These are phyloP conservation scores for Dascyllus trimaculatus DNA, from an alignment of 2,113 vertebrate genomes.

Conservation along the genomic window DNA sequence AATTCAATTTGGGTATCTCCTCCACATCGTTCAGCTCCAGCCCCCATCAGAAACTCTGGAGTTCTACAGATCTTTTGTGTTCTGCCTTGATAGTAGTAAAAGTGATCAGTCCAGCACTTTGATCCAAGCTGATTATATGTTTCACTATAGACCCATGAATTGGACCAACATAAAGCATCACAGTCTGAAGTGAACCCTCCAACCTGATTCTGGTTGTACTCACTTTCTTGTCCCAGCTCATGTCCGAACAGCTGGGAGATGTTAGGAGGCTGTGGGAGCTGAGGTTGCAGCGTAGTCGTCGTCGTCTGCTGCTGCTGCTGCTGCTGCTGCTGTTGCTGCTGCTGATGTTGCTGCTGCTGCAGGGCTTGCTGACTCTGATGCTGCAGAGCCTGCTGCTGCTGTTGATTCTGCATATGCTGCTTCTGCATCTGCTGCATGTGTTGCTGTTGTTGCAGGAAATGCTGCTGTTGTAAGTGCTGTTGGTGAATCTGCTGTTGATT, in stretches of 20 bases:
- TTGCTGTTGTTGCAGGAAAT: conserved; percentile 76
- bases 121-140: conserved; percentile 75
- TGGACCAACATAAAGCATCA: not conserved
- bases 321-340: conserved; percentile 36
- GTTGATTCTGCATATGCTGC: conserved; percentile 78
- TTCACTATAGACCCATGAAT: not conserved
- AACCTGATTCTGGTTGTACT: conserved; percentile 69
- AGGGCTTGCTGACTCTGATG: conserved; percentile 85
- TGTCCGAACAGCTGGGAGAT: conserved; percentile 93
- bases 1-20: too few species aligned
- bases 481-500: conserved; percentile 84
- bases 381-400: conserved; percentile 75
- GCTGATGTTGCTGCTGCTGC: conserved; percentile 80
- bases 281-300: conserved; percentile 73
- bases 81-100: too few species aligned
- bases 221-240: conserved; percentile 92
- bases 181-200: not conserved
- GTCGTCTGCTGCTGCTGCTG: conserved; percentile 46
- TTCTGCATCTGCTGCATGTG: conserved; percentile 86
- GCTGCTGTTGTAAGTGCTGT: conserved; percentile 83
- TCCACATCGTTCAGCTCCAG: too few species aligned
- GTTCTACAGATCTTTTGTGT: too few species aligned
- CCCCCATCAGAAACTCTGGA: too few species aligned
- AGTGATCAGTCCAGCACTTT: too few species aligned
- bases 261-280: conserved; percentile 75